A percentile compares a stretch with the other conserved stretches of the same genome.
Evolutionary conservation across 2,113 vertebrate genomes (phyloP).

Genomic region (Syngnathoides biaculeatus): DNA sequence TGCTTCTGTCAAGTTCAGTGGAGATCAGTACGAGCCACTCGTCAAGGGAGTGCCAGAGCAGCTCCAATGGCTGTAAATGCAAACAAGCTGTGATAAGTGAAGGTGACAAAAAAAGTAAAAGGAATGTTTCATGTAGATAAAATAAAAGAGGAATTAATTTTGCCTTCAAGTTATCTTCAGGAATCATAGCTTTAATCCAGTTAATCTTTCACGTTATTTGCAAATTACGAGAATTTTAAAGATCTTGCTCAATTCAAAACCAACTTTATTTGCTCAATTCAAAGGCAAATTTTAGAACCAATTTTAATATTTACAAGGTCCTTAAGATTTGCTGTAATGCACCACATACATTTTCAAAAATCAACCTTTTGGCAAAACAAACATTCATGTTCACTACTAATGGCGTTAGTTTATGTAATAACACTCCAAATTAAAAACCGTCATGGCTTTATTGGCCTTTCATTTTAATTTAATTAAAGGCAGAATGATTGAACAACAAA

Average conservation of each 20-base stretch:
- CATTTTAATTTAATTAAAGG: not conserved
- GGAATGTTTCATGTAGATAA: not conserved
- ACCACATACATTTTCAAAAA: not conserved
- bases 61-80: slow-evolving; percentile 83
- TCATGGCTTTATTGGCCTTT: not conserved
- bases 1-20: slow-evolving; percentile 86
- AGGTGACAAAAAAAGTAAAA: not conserved
- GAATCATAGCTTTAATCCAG: not conserved
- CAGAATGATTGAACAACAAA: not conserved
- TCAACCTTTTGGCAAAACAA: not conserved
- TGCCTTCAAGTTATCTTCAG: slow-evolving; percentile 9
- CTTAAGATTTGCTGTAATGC: slow-evolving; percentile 1
- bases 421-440: not conserved
- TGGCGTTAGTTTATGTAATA: not conserved
- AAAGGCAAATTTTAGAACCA: not conserved
- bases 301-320: not conserved
- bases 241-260: not conserved
- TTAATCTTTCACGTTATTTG: not conserved
- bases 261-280: not conserved
- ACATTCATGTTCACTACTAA: not conserved
- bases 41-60: slow-evolving; percentile 96
- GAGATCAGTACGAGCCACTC: slow-evolving; percentile 98
- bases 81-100: slow-evolving; percentile 5
- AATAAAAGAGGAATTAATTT: not conserved
- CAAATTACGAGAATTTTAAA: not conserved